A percentile compares a stretch with the other conserved stretches of the same genome.
Evolutionary conservation across 2,113 vertebrate species (phyloP).

Genomic region (Girardinichthys multiradiatus): DNA sequence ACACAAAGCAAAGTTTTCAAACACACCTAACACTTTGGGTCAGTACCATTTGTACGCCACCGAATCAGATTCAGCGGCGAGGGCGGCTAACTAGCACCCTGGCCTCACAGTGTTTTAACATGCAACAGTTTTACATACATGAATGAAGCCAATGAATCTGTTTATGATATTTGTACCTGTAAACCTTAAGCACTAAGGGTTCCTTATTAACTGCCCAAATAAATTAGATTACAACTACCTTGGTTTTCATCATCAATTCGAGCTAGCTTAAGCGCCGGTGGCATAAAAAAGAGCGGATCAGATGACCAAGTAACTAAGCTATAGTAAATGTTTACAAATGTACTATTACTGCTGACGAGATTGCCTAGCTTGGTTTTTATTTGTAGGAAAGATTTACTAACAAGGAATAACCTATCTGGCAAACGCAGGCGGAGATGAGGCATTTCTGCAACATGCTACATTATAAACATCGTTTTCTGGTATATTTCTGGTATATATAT

Average conservation of each 20-base stretch:
- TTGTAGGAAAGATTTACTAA: background rate
- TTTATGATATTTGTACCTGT: background rate
- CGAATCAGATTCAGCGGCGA: background rate
- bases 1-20: background rate
- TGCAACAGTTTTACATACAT: background rate
- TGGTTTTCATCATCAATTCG: too few species aligned
- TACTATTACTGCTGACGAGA: too few species aligned
- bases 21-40: background rate
- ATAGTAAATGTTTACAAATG: too few species aligned
- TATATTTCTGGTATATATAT: background rate
- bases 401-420: background rate
- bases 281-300: too few species aligned
- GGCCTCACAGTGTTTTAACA: too few species aligned
- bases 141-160: background rate
- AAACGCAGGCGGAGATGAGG: background rate
- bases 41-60: background rate
- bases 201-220: background rate
- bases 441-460: background rate
- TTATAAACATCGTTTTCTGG: background rate
- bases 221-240: too few species aligned
- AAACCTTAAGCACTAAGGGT: background rate
- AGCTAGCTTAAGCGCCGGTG: too few species aligned
- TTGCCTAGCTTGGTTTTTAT: background rate
- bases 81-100: too few species aligned
- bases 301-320: too few species aligned